Conservation (phyloP, 2,888 invertebrate genomes). For the Hyppa rectilinea region DNA sequence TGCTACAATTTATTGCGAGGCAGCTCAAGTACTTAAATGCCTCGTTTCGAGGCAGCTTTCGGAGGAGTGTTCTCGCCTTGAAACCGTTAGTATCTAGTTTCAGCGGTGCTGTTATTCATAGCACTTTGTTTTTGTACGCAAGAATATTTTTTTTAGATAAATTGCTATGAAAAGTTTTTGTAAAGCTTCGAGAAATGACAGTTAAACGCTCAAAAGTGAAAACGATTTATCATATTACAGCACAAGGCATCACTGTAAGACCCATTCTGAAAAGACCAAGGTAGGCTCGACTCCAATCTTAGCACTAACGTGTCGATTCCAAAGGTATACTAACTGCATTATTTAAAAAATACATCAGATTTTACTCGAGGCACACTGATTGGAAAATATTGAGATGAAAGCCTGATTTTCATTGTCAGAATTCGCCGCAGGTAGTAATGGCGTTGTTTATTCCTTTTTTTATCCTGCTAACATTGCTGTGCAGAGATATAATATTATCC, state of each 20-base stretch:
- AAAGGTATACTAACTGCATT: not conserved
- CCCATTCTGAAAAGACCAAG: not conserved
- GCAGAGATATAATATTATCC: not conserved
- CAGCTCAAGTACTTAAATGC: constrained; percentile 62
- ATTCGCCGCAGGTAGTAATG: not conserved
- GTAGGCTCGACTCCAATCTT: not conserved
- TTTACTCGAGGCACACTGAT: not conserved
- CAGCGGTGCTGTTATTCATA: constrained; percentile 52
- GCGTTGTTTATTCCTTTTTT: not conserved
- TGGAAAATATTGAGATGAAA: not conserved
- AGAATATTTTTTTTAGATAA: constrained; percentile 36
- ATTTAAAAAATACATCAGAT: not conserved
- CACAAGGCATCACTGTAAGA: not conserved
- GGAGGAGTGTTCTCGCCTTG: constrained; percentile 58
- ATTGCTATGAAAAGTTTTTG: constrained; percentile 16
- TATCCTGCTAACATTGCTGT: too few relatives aligned
- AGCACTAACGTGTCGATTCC: not conserved
- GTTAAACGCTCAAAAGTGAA: not conserved
- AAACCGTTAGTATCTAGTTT: constrained; percentile 52
- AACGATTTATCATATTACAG: too few relatives aligned
- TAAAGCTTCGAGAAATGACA: not conserved
- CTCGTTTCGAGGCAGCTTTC: constrained; percentile 54
- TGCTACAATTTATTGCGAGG: constrained; percentile 56
- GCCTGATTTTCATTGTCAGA: too few relatives aligned
- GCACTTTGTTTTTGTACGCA: constrained; percentile 36